phyloP scores from a whole-genome alignment of 2,797 vertebrate species.

The Trichosurus vulpecula region DNA sequence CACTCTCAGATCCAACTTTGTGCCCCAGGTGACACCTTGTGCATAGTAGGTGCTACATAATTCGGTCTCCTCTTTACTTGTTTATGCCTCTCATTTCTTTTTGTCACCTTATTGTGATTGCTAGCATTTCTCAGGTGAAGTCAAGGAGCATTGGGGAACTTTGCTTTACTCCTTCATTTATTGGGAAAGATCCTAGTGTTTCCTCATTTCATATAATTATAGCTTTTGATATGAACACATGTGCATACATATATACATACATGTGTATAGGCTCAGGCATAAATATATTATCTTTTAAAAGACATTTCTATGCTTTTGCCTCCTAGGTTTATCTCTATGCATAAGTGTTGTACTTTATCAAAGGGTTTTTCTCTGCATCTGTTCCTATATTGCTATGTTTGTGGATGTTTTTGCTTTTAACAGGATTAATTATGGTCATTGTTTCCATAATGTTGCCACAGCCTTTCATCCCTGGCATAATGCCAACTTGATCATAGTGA shows the following conservation, averaged over 20 bases:
- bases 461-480: background rate
- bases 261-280: background rate
- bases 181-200: constrained; percentile 9
- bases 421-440: background rate
- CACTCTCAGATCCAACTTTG: background rate
- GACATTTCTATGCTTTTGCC: background rate
- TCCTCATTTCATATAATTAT: background rate
- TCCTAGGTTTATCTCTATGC: background rate
- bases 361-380: background rate
- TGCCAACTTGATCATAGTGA: background rate
- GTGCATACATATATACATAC: background rate
- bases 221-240: background rate
- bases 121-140: constrained; percentile 51
- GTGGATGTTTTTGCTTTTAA: background rate
- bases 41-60: background rate
- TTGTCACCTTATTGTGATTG: constrained; percentile 54
- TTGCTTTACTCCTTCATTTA: constrained; percentile 56
- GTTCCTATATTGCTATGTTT: background rate
- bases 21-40: background rate
- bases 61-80: constrained; percentile 44
- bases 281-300: background rate
- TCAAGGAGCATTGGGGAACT: constrained; percentile 52
- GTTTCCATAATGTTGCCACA: background rate
- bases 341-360: background rate
- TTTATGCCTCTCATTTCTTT: constrained; percentile 55